Percentiles rank a stretch among this genome's conserved stretches.
These are phyloP conservation scores for Tetragnatha montana DNA, from an alignment of 2,888 invertebrate genomes.

Conservation along the genomic window DNA sequence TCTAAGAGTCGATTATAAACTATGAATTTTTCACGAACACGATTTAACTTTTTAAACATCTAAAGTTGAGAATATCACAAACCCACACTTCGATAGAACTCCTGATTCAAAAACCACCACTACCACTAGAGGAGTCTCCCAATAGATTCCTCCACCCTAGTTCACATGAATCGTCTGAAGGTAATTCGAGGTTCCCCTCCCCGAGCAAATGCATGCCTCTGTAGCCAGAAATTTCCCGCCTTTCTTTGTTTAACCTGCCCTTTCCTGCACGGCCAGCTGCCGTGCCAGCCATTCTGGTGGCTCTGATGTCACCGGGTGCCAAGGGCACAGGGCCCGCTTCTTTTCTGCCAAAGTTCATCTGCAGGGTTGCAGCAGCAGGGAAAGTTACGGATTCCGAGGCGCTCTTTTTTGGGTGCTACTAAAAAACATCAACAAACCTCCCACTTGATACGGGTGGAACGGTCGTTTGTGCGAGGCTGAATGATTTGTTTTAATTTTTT, in stretches of 20 bases:
- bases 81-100: too few species aligned
- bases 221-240: slow-evolving; percentile 39
- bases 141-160: too few species aligned
- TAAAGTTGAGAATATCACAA: too few species aligned
- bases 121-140: too few species aligned
- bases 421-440: slow-evolving; percentile 50
- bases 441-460: neutral
- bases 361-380: slow-evolving; percentile 44
- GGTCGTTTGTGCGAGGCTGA: neutral
- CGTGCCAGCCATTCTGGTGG: slow-evolving; percentile 58
- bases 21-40: too few species aligned
- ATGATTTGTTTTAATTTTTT: too few species aligned
- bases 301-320: slow-evolving; percentile 54
- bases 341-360: slow-evolving; percentile 54
- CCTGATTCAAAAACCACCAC: too few species aligned
- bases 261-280: slow-evolving; percentile 1
- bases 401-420: slow-evolving; percentile 4
- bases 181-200: neutral
- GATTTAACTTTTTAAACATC: too few species aligned
- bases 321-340: slow-evolving; percentile 59
- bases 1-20: too few species aligned
- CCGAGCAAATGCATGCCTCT: slow-evolving; percentile 7
- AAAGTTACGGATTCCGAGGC: slow-evolving; percentile 35
- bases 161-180: too few species aligned
- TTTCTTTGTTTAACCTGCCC: slow-evolving; percentile 28